Conservation (phyloP, 1,140 invertebrate species). For the Diploscapter pachys region DNA sequence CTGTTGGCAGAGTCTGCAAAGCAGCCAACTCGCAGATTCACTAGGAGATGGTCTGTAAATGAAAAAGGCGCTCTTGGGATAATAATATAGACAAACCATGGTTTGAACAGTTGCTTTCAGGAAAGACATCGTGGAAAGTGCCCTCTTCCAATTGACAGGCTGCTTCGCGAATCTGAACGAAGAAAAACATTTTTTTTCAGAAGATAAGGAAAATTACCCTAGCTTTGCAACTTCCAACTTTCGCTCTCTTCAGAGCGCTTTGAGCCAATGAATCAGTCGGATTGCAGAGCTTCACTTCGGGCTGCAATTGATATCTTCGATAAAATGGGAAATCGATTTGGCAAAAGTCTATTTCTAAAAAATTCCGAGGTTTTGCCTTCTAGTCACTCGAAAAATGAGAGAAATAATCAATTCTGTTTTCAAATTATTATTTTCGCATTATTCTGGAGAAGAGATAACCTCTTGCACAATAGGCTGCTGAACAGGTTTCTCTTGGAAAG, state of each 20-base stretch:
- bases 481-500: too few relatives aligned
- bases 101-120: slow-evolving; percentile 5
- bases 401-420: too few relatives aligned
- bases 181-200: neutral
- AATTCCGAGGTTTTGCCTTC: too few relatives aligned
- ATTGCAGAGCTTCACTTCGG: too few relatives aligned
- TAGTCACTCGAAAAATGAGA: too few relatives aligned
- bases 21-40: slow-evolving; percentile 21
- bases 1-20: slow-evolving; percentile 21
- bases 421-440: too few relatives aligned
- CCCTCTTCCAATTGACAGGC: slow-evolving; percentile 27
- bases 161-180: slow-evolving; percentile 15
- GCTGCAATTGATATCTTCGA: too few relatives aligned
- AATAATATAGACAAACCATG: slow-evolving; percentile 25
- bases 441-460: too few relatives aligned
- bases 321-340: too few relatives aligned
- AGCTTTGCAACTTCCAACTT: slow-evolving; percentile 35
- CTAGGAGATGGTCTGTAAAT: slow-evolving; percentile 30
- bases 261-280: slow-evolving; percentile 29
- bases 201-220: slow-evolving; percentile 25
- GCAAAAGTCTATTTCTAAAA: too few relatives aligned
- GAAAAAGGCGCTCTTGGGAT: neutral
- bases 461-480: too few relatives aligned
- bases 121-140: slow-evolving; percentile 21
- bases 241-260: slow-evolving; percentile 40